A percentile compares a stretch with the other conserved stretches of the same genome.
Conservation (phyloP, 2,113 vertebrate genomes). For the Silurus glanis region DNA sequence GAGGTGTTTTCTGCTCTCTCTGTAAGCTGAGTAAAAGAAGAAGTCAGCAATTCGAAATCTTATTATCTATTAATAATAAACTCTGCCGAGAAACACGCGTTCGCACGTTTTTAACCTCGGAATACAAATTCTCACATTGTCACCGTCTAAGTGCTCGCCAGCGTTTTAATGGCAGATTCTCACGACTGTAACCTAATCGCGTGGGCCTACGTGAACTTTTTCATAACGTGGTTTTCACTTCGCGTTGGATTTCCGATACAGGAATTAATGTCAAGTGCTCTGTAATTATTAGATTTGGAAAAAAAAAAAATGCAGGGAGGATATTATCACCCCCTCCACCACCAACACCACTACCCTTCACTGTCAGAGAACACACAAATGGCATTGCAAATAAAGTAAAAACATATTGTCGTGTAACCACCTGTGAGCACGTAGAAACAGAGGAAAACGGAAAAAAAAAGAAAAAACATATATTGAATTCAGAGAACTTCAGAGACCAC, state of each 20-base stretch:
- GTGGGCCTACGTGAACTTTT: not conserved
- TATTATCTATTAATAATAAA: constrained; percentile 5
- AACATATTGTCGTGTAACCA: not conserved
- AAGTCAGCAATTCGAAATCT: not conserved
- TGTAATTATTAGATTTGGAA: not conserved
- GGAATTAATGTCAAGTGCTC: not conserved
- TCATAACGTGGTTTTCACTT: not conserved
- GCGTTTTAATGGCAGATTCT: no score
- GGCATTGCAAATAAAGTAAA: not conserved
- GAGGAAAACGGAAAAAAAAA: not conserved
- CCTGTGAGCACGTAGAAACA: constrained; percentile 7
- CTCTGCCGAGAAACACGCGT: constrained; percentile 7
- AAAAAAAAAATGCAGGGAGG: not conserved
- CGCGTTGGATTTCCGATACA: not conserved
- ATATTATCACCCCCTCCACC: not conserved
- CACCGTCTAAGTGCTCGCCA: no score
- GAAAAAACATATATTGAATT: constrained; percentile 1
- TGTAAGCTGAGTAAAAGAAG: not conserved
- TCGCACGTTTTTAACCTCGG: constrained; percentile 16
- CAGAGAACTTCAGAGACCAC: not conserved
- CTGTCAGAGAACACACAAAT: not conserved
- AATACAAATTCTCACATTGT: constrained; percentile 11
- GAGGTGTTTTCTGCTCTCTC: not conserved
- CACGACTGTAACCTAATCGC: not conserved
- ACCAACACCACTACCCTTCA: no score